Conservation (phyloP, 1,140 invertebrate species). For the Dendroctonus valens region DNA sequence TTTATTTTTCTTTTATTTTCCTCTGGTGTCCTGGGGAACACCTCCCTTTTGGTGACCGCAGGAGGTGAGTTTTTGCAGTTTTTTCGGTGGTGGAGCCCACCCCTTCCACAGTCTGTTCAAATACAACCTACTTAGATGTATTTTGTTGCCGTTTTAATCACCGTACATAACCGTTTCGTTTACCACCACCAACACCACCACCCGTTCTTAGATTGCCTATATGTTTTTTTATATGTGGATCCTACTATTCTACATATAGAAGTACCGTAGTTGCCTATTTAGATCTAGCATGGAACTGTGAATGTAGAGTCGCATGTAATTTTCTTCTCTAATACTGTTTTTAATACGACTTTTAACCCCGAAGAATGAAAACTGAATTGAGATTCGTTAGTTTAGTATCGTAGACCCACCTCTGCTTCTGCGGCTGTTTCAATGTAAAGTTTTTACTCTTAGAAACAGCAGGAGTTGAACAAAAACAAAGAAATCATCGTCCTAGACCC, state of each 20-base stretch:
- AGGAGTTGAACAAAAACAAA: constrained; percentile 91
- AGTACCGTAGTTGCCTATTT: no score
- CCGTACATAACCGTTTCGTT: no score
- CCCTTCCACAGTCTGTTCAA: no score
- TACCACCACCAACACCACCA: no score
- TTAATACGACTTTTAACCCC: no score
- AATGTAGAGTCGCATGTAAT: not conserved
- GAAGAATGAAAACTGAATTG: no score
- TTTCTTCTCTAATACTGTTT: not conserved
- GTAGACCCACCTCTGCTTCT: not conserved
- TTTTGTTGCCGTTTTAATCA: not conserved
- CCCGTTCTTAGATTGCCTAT: no score
- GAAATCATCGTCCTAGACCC: constrained; percentile 95
- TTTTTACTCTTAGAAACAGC: constrained; percentile 72
- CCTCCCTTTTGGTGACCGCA: constrained; percentile 43
- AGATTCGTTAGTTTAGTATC: not conserved
- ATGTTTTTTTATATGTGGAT: no score
- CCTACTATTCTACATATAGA: no score
- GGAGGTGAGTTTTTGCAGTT: constrained; percentile 47
- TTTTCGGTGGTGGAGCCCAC: constrained; percentile 35
- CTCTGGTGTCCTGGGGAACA: constrained; percentile 42
- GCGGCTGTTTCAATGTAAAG: not conserved
- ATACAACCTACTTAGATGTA: constrained; percentile 2
- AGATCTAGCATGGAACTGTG: no score
- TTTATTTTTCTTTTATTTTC: constrained; percentile 41